Evolutionary conservation across 1,140 invertebrate species (phyloP), one percentile per base, ranked within the genome.

Genomic region (Scaptomyza graminum): DNA sequence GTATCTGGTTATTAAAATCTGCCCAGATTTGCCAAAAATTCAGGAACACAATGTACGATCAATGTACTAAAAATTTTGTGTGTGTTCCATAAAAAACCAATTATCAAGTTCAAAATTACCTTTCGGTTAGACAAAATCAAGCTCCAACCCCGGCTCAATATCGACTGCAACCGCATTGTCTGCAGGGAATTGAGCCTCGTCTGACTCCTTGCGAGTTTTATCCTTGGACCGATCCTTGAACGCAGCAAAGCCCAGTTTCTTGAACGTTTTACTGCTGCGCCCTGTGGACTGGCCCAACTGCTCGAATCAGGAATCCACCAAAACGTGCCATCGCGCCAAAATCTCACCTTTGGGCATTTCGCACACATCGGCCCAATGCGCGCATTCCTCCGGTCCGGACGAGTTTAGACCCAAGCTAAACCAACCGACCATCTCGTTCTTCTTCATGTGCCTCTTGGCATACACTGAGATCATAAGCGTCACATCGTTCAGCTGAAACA

Each of bases 381-480:
- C 94, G n/a, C 96, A 93, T 91, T 98, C 97, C 83, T 98, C 97
- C 49, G 97, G 95, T 13, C 97, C 97, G 18, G 97, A 98, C 70
- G 97, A 97, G 92, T 97, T 98, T 83, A 97, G 93, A 9, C 98
- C 98, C 50, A 98, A 91, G 63, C 97, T 97, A 92, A 98, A 97
- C 97, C 97, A 98, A 49, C 98, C 98, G 65, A 98, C 96, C 96
- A 98, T 97, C 92, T 99, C 97, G 83, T 98, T 98, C 67, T 97
- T 95, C 79, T 98, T 98, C 93, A 98, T 97, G 66, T 95, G 94
- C 79, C 96, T 95, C 64, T 97, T 95, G 92, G 97, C 97, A 93
- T 98, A 98, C 12, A 98, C 97, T 0, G 97, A 97, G 47, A 98
- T 94, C 94, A 98, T 97, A 52, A 99, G 93, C 0, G 97, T 98